A percentile compares a stretch with the other conserved stretches of the same genome.
phyloP scores from a whole-genome alignment of 1,140 invertebrate genomes.

The Zaprionus nigranus region DNA sequence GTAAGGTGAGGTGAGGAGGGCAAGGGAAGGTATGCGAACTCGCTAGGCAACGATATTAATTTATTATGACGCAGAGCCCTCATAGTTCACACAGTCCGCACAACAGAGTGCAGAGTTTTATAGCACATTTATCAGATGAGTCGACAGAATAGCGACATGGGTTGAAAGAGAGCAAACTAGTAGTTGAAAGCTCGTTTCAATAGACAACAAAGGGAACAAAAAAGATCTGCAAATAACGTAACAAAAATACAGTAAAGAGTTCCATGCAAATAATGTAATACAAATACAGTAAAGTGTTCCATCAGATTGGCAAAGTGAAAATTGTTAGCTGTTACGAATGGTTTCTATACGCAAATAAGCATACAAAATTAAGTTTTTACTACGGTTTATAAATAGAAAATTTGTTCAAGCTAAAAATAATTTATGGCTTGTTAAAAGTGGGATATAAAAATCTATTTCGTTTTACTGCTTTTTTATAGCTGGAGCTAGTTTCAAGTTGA shows the following conservation, averaged over 20 bases:
- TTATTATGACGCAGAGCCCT: conserved; percentile 28
- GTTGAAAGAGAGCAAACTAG: background rate
- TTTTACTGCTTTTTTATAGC: background rate
- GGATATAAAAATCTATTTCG: background rate
- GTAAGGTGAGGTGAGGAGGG: background rate
- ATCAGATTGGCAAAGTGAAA: background rate
- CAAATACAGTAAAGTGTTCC: background rate
- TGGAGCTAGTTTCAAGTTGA: background rate
- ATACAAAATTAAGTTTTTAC: too few species aligned
- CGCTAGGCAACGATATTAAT: conserved; percentile 20
- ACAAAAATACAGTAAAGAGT: background rate
- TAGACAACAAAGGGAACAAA: background rate
- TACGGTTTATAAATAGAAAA: too few species aligned
- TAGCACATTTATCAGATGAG: conserved; percentile 23
- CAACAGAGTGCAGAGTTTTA: background rate
- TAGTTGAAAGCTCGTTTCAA: conserved; percentile 4
- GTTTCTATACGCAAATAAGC: background rate
- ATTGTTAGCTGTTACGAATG: background rate
- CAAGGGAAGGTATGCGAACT: background rate
- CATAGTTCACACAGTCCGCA: background rate
- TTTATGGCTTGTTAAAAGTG: background rate
- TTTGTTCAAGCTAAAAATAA: background rate
- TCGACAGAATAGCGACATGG: conserved; percentile 1
- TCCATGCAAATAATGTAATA: background rate
- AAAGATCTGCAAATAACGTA: background rate